Evolutionary conservation across 2,888 invertebrate genomes (phyloP).

Genomic region (Agapetus fuscipes): DNA sequence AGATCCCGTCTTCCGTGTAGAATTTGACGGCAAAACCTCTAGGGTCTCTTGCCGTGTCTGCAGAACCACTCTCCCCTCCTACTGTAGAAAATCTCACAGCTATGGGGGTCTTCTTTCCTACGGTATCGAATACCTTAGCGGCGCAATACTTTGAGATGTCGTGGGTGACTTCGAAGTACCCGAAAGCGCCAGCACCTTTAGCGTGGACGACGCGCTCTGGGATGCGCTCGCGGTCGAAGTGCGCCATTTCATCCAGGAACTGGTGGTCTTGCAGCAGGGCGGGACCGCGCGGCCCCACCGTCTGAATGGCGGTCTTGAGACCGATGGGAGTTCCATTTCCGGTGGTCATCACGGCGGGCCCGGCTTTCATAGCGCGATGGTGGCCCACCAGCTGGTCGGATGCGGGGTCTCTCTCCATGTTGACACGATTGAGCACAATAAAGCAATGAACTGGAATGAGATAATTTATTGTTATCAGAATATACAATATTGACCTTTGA

Average conservation of each 20-base stretch:
- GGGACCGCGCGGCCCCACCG: constrained; percentile 84
- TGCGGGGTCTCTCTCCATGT: no score
- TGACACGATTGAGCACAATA: no score
- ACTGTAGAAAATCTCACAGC: constrained; percentile 78
- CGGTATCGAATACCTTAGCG: constrained; percentile 64
- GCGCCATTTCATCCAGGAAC: constrained; percentile 67
- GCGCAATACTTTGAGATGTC: constrained; percentile 73
- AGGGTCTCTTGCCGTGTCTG: constrained; percentile 85
- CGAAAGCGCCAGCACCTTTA: constrained; percentile 88
- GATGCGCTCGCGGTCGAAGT: constrained; percentile 87
- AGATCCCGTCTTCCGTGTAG: constrained; percentile 86
- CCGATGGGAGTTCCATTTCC: constrained; percentile 75
- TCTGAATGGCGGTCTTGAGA: constrained; percentile 64
- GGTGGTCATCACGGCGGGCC: constrained; percentile 64
- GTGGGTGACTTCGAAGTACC: constrained; percentile 80
- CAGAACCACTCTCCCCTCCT: constrained; percentile 84
- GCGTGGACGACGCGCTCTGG: constrained; percentile 96
- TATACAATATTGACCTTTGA: no score
- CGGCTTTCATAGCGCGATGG: no score
- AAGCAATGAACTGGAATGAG: no score
- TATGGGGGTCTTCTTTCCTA: constrained; percentile 74
- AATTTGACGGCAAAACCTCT: constrained; percentile 91
- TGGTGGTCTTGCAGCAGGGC: constrained; percentile 77
- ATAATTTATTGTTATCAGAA: no score
- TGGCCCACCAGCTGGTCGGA: no score